These are phyloP conservation scores for Vireo altiloquus DNA, from an alignment of 2,113 vertebrate genomes.

Conservation along the genomic window DNA sequence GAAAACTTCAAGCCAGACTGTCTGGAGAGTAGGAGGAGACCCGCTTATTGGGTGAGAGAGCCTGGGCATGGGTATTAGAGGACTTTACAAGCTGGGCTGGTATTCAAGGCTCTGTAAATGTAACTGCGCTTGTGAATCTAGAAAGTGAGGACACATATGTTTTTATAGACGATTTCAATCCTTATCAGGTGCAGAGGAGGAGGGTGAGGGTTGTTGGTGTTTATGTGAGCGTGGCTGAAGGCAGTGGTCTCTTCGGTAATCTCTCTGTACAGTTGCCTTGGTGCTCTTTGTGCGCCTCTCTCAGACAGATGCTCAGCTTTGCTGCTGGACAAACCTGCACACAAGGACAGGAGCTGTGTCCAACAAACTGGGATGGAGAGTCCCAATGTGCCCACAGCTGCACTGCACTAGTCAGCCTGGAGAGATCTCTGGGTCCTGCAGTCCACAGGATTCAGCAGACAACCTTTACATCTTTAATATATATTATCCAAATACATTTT, in stretches of 20 bases:
- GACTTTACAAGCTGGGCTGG: neutral
- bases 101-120: neutral
- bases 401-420: neutral
- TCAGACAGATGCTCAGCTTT: neutral
- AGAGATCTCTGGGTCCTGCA: neutral
- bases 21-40: neutral
- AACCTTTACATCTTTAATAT: neutral
- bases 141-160: neutral
- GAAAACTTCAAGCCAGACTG: neutral
- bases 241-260: neutral
- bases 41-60: neutral
- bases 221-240: neutral
- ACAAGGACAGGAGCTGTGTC: neutral
- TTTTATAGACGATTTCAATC: neutral
- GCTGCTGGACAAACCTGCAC: neutral
- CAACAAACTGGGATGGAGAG: neutral
- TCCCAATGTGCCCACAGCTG: rapidly evolving
- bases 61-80: neutral
- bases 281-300: neutral
- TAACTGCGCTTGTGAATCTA: neutral
- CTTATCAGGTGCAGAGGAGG: neutral
- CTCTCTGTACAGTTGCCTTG: neutral
- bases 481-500: neutral
- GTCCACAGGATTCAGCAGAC: neutral
- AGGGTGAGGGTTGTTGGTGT: neutral